phyloP scores from a whole-genome alignment of 2,888 invertebrate species.

The Microplitis manilae region DNA sequence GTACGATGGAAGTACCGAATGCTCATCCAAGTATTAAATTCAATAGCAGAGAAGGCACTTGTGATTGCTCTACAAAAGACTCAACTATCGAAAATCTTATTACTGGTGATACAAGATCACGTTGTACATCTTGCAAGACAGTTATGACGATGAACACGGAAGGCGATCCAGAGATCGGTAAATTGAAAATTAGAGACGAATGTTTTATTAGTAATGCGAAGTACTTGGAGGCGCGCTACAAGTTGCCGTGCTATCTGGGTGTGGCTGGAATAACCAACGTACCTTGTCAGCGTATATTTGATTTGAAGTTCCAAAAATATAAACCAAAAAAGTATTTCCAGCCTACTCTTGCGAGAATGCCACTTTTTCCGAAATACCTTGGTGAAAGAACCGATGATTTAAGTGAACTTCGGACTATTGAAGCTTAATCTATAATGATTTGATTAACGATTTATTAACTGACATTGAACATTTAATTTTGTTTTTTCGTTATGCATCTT shows the following conservation, averaged over 20 bases:
- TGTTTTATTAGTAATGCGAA: background rate
- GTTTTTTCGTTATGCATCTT: too few species aligned
- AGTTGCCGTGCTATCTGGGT: background rate
- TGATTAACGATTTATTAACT: too few species aligned
- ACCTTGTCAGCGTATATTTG: background rate
- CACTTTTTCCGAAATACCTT: too few species aligned
- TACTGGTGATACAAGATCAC: background rate
- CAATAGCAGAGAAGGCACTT: background rate
- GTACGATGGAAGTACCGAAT: background rate
- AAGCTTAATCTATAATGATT: too few species aligned
- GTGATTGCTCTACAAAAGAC: background rate
- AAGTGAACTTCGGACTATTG: too few species aligned
- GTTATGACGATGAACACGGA: too few species aligned
- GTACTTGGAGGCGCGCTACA: background rate
- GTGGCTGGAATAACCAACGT: background rate
- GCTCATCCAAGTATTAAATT: background rate
- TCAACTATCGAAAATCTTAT: background rate
- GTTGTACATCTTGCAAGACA: background rate
- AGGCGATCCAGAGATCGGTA: background rate
- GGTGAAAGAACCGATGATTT: too few species aligned
- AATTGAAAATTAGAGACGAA: background rate
- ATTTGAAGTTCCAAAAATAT: background rate
- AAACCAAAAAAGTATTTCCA: too few species aligned
- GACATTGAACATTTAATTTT: too few species aligned
- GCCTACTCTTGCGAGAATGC: too few species aligned